Evolutionary conservation across 1,140 invertebrate genomes (phyloP).

Genomic region (Ostrea denselamellosa): DNA sequence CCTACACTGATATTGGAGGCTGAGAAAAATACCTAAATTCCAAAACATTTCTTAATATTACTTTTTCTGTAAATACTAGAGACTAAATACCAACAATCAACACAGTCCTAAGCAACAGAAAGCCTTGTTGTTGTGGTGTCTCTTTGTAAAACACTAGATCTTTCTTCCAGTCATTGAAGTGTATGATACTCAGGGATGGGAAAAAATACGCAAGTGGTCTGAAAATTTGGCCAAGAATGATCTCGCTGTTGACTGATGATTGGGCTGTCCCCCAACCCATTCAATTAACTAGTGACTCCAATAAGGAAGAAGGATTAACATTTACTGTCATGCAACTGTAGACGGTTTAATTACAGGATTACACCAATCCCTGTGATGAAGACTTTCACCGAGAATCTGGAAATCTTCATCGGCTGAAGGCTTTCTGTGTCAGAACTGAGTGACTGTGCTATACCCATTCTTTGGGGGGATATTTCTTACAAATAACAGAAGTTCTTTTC

Average conservation of each 20-base stretch:
- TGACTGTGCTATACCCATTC: background rate
- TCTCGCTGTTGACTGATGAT: background rate
- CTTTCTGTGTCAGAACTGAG: background rate
- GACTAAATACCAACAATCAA: no score
- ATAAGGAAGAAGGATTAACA: background rate
- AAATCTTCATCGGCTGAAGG: background rate
- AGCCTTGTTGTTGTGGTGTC: no score
- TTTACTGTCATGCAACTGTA: background rate
- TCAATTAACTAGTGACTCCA: slow-evolving; percentile 6
- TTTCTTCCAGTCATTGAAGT: no score
- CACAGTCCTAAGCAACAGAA: no score
- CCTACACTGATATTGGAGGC: no score
- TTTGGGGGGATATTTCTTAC: background rate
- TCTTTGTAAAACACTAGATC: no score
- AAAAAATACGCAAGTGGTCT: background rate
- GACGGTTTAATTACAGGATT: background rate
- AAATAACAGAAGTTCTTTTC: background rate
- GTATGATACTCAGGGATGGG: background rate
- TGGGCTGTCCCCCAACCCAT: background rate
- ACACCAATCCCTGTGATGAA: slow-evolving; percentile 21
- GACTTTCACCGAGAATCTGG: background rate
- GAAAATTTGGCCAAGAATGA: background rate
- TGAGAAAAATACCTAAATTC: no score
- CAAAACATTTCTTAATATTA: no score
- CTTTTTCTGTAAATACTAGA: no score